Base-by-base conservation (phyloP, 2,113 vertebrate genomes). In the Xiphophorus couchianus region DNA sequence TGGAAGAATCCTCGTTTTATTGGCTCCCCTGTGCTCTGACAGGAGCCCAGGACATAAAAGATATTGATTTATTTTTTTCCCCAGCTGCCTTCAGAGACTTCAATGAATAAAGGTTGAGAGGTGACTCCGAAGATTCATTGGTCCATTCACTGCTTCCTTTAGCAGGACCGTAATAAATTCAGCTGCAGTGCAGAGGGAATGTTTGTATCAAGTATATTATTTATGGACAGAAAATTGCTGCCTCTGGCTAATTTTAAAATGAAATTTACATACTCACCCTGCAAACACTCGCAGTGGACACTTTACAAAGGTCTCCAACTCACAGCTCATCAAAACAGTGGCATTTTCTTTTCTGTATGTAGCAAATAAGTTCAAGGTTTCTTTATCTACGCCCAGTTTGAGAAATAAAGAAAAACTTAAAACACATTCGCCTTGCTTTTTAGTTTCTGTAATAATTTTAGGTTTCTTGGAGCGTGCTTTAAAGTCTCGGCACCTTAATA, bases 171-270 rank as follows among this genome's bases (percentile, higher is more conserved):
- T 90, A 86, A 93, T 86, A 84, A 84, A 93, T 92, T 87, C 88
- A 71, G 74, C 83, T 71, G 80, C 89, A 89, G 85, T 89, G 90
- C 88, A 87, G 90, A 42, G 84, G 84, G 69, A 87, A 84, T 90
- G 84, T 91, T 89, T 90, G 81, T 81, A 82, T 90, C 81, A 84
- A 80, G 73, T 91, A 39, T 91, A 83, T 89, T 91, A 93, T 92
- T 91, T 91, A 93, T 89, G 81, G 80, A 62, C 74, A 76, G 73
- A 89, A 90, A 76, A 85, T 88, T 90, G 88, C 90, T 89, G 89
- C 84, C 76, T 84, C 82, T 84, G 89, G 87, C 90, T 91, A 90
- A 79, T 91, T 92, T 87, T 78, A 29, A 86, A 89, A 77, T 58
- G 10, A 74, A 81, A 88, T 89, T 84, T 89, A 82, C 91, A 92